Evolutionary conservation across 2,113 vertebrate species (phyloP).

Genomic region (Morone saxatilis): DNA sequence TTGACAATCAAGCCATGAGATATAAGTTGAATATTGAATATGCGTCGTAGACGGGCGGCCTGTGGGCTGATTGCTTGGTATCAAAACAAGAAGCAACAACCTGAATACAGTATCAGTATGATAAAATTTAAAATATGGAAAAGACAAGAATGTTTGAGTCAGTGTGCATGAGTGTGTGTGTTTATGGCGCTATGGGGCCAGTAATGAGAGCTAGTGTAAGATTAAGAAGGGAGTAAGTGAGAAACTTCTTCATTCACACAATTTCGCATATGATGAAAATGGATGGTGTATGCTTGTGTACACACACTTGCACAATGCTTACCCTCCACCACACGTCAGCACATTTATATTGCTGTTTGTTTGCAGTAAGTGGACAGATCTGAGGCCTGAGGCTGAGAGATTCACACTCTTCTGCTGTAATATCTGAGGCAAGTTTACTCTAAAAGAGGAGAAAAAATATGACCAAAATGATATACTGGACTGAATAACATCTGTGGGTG

Average conservation of each 20-base stretch:
- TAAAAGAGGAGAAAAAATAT: conserved; percentile 3
- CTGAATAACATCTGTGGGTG: conserved; percentile 1
- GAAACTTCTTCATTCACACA: conserved; percentile 58
- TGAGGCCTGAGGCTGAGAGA: conserved; percentile 19
- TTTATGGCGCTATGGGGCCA: conserved; percentile 16
- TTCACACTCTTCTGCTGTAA: conserved; percentile 18
- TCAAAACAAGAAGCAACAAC: conserved; percentile 31
- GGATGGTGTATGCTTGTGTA: conserved; percentile 45
- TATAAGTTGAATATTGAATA: conserved; percentile 12
- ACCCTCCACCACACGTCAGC: conserved; percentile 44
- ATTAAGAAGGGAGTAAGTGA: conserved; percentile 24
- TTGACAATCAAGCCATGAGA: conserved; percentile 43
- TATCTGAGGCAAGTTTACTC: neutral
- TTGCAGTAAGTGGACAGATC: conserved; percentile 33
- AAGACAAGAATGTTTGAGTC: neutral
- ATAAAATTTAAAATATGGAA: neutral
- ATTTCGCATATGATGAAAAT: conserved; percentile 57
- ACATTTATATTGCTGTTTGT: conserved; percentile 41
- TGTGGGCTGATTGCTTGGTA: neutral
- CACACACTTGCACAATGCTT: conserved; percentile 42
- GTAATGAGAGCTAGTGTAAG: conserved; percentile 21
- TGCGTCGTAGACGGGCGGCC: neutral
- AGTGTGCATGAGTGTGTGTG: neutral
- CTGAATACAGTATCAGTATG: neutral
- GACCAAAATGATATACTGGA: neutral